phyloP scores from a whole-genome alignment of 1,140 invertebrate species.

The Saccostrea cuccullata region DNA sequence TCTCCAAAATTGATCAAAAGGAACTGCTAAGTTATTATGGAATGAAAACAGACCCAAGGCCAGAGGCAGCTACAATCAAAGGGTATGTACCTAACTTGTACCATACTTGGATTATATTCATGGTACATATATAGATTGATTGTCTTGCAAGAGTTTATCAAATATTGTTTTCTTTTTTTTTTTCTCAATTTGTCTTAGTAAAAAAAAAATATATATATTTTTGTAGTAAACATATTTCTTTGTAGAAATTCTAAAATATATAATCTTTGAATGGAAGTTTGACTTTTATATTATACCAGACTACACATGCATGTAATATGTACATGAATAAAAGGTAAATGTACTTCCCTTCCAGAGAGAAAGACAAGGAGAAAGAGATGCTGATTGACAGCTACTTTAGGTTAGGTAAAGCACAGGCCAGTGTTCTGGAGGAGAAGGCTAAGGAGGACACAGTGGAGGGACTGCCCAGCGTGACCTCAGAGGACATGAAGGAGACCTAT shows the following conservation, averaged over 20 bases:
- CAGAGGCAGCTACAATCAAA: constrained; percentile 89
- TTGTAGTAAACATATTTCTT: too few relatives aligned
- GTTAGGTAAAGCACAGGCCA: constrained; percentile 80
- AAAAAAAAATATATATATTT: too few relatives aligned
- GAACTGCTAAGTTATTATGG: constrained; percentile 87
- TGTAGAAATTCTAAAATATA: too few relatives aligned
- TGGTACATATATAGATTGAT: too few relatives aligned
- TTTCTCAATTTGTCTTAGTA: too few relatives aligned
- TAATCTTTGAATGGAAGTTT: too few relatives aligned
- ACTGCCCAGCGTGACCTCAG: constrained; percentile 68
- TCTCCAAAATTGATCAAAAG: constrained; percentile 86
- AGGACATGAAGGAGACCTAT: constrained; percentile 84
- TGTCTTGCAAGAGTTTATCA: too few relatives aligned
- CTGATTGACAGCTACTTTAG: constrained; percentile 89
- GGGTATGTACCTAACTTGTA: constrained; percentile 79
- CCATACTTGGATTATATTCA: background rate
- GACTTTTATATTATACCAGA: too few relatives aligned
- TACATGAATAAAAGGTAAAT: background rate
- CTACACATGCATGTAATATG: too few relatives aligned
- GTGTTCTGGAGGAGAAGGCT: constrained; percentile 52
- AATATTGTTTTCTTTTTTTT: too few relatives aligned
- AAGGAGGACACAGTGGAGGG: constrained; percentile 35
- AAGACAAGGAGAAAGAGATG: constrained; percentile 89
- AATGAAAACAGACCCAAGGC: constrained; percentile 87
- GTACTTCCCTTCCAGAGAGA: constrained; percentile 81